Evolutionary conservation across 1,140 invertebrate genomes (phyloP), one percentile per base, ranked within the genome.

Genomic region (Platorchestia sp.): DNA sequence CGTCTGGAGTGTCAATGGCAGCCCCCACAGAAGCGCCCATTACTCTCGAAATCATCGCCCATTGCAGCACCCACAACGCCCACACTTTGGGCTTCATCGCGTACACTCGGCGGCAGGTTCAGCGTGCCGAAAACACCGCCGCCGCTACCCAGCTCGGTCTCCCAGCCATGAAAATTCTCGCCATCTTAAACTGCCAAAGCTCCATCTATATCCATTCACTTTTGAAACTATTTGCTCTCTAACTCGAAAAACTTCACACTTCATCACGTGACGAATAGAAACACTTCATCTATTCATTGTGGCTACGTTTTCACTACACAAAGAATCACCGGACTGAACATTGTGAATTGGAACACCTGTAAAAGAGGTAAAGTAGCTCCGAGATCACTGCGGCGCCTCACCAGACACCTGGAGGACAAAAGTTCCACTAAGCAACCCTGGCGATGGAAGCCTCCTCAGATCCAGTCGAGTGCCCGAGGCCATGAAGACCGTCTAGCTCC

Each of bases 41-140:
- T 44, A 93, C 91, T 45, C 91, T 93, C 41, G 91, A 93, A 45
- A 93, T 93, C 91, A 93, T 93, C 91, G 44, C 45, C 91, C 91
- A 93, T 93, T 93, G 91, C 91, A 93, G 91, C 91, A 93, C 91
- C 91, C 91, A 93, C 91, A 93, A 93, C 91, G 91, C 91, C 91
- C 91, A 93, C 91, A 44, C 91, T 93, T 93, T 93, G 91, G 91
- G 91, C 91, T 93, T 93, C 91, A 93, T 93, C 91, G 45, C 44
- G 91, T n/a, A 93, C 10, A 42, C 45, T 45, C 91, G 91, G 45
- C 91, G 91, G 91, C 91, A 45, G 45, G 43, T 93, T 93, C 91
- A 93, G 91, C 91, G 91, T n/a, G 45, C 43, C 91, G 91, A 93
- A 93, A 93, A 47, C 91, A 45, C 91, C 91, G 91, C 91, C 91